phyloP scores from a whole-genome alignment of 2,113 vertebrate genomes.

The Ranitomeya variabilis region DNA sequence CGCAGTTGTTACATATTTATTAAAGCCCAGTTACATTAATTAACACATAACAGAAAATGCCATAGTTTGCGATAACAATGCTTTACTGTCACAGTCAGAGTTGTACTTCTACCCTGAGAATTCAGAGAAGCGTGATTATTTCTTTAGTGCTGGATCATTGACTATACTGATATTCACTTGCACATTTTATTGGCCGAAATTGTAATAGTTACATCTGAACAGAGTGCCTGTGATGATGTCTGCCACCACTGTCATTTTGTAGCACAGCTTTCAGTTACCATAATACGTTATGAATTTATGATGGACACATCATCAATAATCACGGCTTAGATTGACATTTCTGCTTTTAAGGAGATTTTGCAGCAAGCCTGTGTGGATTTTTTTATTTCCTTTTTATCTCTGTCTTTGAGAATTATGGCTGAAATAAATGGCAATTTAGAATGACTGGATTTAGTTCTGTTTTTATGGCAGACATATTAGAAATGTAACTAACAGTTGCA shows the following conservation, averaged over 20 bases:
- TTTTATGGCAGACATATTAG: not conserved
- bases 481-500: not conserved
- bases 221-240: not conserved
- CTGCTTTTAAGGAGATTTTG: not conserved
- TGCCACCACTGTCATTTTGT: not conserved
- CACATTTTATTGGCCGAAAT: not conserved
- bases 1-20: not conserved
- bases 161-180: not conserved
- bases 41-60: not conserved
- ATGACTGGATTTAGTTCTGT: not conserved
- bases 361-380: not conserved
- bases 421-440: not conserved
- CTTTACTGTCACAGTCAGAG: not conserved
- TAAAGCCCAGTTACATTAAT: not conserved
- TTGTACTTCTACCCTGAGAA: not conserved
- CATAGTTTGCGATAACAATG: not conserved
- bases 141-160: conserved; percentile 16
- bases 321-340: not conserved
- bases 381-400: not conserved
- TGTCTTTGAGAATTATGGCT: not conserved
- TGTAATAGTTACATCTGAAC: not conserved
- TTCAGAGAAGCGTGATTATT: conserved; percentile 1
- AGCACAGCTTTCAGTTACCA: not conserved
- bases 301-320: not conserved
- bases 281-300: not conserved